Evolutionary conservation across 2,888 invertebrate species (phyloP).

Genomic region (Leucoptera coffeella): DNA sequence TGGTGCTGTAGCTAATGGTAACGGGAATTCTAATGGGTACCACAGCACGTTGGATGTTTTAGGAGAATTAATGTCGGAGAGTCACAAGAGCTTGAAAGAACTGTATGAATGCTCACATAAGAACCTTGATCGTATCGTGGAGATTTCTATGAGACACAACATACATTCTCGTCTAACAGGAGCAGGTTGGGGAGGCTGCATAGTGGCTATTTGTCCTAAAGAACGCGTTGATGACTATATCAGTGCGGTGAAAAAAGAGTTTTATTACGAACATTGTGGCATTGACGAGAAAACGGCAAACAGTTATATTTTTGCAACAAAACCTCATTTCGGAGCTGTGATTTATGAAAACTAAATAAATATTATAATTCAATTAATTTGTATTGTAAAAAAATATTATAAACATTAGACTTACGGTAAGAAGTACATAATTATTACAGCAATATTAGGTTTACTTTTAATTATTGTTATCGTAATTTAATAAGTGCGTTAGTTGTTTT

Average conservation of each 20-base stretch:
- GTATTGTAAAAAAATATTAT: no score
- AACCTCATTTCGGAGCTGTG: slow-evolving; percentile 60
- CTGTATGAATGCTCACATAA: slow-evolving; percentile 92
- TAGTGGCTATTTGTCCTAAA: slow-evolving; percentile 74
- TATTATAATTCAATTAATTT: no score
- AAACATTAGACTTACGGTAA: no score
- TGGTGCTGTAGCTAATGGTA: slow-evolving; percentile 12
- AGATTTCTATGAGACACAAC: slow-evolving; percentile 60
- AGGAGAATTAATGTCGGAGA: slow-evolving; percentile 80
- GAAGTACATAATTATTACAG: no score
- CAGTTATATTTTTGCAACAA: slow-evolving; percentile 67
- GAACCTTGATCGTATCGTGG: slow-evolving; percentile 76
- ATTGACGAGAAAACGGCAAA: slow-evolving; percentile 44
- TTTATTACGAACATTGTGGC: slow-evolving; percentile 56
- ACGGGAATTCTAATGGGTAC: background rate
- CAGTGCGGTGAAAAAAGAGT: slow-evolving; percentile 59
- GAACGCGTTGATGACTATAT: slow-evolving; percentile 64
- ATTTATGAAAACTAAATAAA: slow-evolving; percentile 27
- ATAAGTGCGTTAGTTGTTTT: no score
- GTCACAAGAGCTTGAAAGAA: slow-evolving; percentile 78
- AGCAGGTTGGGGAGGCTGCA: slow-evolving; percentile 98
- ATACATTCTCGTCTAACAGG: slow-evolving; percentile 92
- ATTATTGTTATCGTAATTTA: no score
- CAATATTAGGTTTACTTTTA: no score
- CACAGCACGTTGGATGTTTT: slow-evolving; percentile 23